A percentile compares a stretch with the other conserved stretches of the same genome.
Evolutionary conservation across 2,113 vertebrate species (phyloP).

Genomic region (Tyto alba): DNA sequence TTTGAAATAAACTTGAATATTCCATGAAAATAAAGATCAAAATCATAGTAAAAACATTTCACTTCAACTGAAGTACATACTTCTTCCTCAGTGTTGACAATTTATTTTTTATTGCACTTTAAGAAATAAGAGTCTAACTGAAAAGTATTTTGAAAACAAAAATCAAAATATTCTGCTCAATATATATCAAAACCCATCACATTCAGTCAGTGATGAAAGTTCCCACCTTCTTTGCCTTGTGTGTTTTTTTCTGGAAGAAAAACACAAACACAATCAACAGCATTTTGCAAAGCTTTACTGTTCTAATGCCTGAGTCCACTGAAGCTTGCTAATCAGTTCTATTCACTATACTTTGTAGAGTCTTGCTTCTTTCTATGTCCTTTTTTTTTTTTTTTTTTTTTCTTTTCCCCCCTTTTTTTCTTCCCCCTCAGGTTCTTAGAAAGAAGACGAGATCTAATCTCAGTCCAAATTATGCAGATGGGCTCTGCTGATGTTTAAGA

Average conservation of each 20-base stretch:
- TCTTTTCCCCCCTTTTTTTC: fast-evolving
- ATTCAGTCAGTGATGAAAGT: not conserved
- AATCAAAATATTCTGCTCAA: not conserved
- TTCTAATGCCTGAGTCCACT: not conserved
- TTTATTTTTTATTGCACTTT: not conserved
- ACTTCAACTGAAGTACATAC: not conserved
- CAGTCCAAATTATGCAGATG: not conserved
- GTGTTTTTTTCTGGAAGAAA: not conserved
- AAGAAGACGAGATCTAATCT: not conserved
- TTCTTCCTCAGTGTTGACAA: not conserved
- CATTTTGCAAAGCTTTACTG: not conserved
- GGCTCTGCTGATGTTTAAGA: not conserved
- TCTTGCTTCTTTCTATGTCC: not conserved
- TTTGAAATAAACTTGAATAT: not conserved
- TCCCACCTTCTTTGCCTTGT: not conserved
- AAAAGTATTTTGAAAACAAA: not conserved
- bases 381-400: not conserved
- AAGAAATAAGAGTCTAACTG: not conserved
- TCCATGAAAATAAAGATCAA: not conserved
- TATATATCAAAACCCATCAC: not conserved
- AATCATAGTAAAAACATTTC: not conserved
- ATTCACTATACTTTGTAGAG: not conserved
- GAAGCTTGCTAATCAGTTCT: not conserved
- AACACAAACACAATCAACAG: not conserved
- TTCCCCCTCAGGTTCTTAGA: not conserved